These are phyloP conservation scores for Neolamprologus hecqui DNA, from an alignment of 2,113 vertebrate genomes.

Conservation along the genomic window DNA sequence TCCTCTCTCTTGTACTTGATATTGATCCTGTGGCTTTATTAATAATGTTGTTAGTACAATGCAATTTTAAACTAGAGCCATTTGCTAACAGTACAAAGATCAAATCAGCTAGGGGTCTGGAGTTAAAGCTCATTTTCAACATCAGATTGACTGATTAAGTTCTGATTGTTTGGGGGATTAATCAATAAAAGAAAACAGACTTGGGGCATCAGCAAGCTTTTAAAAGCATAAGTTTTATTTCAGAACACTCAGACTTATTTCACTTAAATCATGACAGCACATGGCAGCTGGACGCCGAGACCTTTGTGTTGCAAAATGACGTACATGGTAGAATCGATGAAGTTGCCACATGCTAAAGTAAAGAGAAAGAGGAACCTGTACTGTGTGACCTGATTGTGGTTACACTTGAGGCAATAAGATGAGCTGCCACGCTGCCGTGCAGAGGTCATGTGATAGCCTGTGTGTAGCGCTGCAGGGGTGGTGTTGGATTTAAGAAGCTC, in stretches of 20 bases:
- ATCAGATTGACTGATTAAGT: not conserved
- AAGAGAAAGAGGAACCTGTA: not conserved
- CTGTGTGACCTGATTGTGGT: constrained; percentile 33
- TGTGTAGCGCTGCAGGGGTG: not conserved
- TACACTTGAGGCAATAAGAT: constrained; percentile 13
- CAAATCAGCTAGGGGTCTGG: not conserved
- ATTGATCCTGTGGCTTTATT: not conserved
- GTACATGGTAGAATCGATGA: not conserved
- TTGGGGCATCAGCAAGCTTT: not conserved
- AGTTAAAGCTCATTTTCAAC: not conserved
- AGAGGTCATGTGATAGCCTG: constrained; percentile 32
- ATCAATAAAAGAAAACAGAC: not conserved
- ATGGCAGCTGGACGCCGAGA: not conserved
- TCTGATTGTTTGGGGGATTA: not conserved
- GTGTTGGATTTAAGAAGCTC: constrained; percentile 21
- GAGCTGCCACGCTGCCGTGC: not conserved
- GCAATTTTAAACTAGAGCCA: not conserved
- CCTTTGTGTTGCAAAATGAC: not conserved
- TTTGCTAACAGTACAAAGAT: not conserved
- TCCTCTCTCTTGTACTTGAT: not conserved
- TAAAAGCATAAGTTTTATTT: not conserved
- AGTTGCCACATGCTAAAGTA: not conserved
- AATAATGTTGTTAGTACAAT: not conserved
- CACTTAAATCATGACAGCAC: not conserved
- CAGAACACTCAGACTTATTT: not conserved